These are phyloP conservation scores for Tetropium fuscum DNA, from an alignment of 2,888 invertebrate genomes.

Conservation along the genomic window DNA sequence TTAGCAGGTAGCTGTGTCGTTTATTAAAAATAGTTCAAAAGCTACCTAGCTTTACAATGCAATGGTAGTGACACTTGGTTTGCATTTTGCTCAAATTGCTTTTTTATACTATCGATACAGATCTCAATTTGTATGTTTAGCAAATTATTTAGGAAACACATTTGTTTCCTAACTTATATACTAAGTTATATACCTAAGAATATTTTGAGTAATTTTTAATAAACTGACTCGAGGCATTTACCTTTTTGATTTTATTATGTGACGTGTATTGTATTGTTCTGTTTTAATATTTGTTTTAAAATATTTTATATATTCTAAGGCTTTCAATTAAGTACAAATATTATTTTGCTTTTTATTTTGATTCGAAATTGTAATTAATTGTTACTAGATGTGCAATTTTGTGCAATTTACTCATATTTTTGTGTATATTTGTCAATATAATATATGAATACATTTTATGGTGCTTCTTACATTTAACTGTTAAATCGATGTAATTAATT, in stretches of 20 bases:
- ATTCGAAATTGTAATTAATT: background rate
- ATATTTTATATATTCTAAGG: conserved; percentile 13
- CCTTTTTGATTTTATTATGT: conserved; percentile 8
- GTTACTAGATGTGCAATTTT: conserved; percentile 9
- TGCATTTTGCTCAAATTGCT: background rate
- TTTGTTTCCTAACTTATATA: too few relatives aligned
- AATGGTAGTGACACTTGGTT: too few relatives aligned
- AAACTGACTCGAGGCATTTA: conserved; percentile 3
- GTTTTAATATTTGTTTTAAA: conserved; percentile 28
- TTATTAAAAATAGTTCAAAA: conserved; percentile 10
- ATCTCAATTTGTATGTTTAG: background rate
- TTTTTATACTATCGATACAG: background rate
- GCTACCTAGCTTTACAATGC: too few relatives aligned
- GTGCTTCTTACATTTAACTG: conserved; percentile 22
- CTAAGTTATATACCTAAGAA: too few relatives aligned
- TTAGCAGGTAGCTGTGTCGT: conserved; percentile 5
- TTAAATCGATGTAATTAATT: conserved; percentile 1
- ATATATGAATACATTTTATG: conserved; percentile 28
- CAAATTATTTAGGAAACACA: too few relatives aligned
- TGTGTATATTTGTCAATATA: conserved; percentile 36
- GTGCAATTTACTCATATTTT: conserved; percentile 36
- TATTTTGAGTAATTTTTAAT: conserved; percentile 8
- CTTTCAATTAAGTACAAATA: conserved; percentile 33
- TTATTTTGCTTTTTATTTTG: conserved; percentile 3
- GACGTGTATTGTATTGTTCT: conserved; percentile 8